These are phyloP conservation scores for Heliconius hewitsoni DNA, from an alignment of 1,140 invertebrate species.

Conservation along the genomic window DNA sequence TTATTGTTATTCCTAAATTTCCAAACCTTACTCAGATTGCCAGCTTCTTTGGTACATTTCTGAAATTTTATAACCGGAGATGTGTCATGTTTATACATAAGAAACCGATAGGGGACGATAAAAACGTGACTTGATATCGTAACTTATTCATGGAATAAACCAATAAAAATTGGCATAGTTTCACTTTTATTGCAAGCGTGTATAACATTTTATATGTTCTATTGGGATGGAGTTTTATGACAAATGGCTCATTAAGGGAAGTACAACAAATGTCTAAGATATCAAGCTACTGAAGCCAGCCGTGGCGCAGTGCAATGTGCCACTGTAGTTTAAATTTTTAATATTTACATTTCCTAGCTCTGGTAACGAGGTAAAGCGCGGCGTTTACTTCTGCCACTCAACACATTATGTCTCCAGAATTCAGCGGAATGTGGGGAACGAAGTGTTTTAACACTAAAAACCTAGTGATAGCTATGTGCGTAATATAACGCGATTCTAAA, in stretches of 20 bases:
- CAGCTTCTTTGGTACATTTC: not conserved
- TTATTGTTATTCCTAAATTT: not conserved
- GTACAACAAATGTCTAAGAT: slow-evolving; percentile 10
- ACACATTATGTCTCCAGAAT: too few relatives aligned
- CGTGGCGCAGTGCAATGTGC: too few relatives aligned
- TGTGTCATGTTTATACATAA: slow-evolving; percentile 35
- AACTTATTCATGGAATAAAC: slow-evolving; percentile 47
- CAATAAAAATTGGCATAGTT: slow-evolving; percentile 49
- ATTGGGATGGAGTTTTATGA: slow-evolving; percentile 32
- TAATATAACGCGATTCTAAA: too few relatives aligned
- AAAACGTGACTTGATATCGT: slow-evolving; percentile 42
- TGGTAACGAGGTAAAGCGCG: too few relatives aligned
- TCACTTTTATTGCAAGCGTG: slow-evolving; percentile 41
- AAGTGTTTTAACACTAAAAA: too few relatives aligned
- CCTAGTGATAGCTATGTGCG: too few relatives aligned
- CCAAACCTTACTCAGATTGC: not conserved
- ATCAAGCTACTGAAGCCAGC: not conserved
- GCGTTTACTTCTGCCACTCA: too few relatives aligned
- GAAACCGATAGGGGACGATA: slow-evolving; percentile 36
- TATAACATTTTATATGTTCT: slow-evolving; percentile 39
- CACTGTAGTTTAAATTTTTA: too few relatives aligned
- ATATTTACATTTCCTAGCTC: too few relatives aligned
- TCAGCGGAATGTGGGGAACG: too few relatives aligned
- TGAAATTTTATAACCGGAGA: slow-evolving; percentile 5
- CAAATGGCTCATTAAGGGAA: slow-evolving; percentile 18